phyloP scores from a whole-genome alignment of 2,888 invertebrate species.

The Andrena haemorrhoa region DNA sequence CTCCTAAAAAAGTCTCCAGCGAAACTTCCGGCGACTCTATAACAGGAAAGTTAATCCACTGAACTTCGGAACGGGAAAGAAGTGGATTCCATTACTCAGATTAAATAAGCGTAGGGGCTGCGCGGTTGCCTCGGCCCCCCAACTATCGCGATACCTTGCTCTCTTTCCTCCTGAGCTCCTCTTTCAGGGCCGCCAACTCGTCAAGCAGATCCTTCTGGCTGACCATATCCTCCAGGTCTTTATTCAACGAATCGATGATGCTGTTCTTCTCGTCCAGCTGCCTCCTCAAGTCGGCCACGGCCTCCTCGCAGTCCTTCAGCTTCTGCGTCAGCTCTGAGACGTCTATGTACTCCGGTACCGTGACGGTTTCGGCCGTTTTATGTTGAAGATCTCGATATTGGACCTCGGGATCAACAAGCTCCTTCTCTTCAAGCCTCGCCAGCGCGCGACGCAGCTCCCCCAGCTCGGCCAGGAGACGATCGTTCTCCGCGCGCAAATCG shows the following conservation, averaged over 20 bases:
- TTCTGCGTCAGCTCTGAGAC: conserved; percentile 44
- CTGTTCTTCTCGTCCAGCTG: conserved; percentile 73
- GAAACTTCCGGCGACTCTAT: not conserved
- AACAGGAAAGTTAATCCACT: not conserved
- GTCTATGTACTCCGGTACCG: conserved; percentile 57
- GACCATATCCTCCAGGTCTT: conserved; percentile 60
- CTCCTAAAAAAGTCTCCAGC: not conserved
- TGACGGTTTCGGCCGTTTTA: conserved; percentile 36
- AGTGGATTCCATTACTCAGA: not conserved
- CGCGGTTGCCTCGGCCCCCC: not conserved
- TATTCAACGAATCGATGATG: conserved; percentile 59
- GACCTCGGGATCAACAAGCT: not conserved
- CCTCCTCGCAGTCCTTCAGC: conserved; percentile 55
- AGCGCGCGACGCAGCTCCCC: conserved; percentile 33
- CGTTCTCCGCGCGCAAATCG: conserved; percentile 74
- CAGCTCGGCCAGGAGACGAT: conserved; percentile 49
- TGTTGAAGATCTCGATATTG: not conserved
- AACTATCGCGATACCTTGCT: conserved; percentile 67
- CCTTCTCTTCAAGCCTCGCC: not conserved
- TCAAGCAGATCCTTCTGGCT: conserved; percentile 63
- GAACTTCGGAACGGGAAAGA: not conserved
- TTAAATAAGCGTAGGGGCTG: not conserved
- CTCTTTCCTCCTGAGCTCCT: conserved; percentile 72
- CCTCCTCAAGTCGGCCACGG: conserved; percentile 62
- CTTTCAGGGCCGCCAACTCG: conserved; percentile 69